These are phyloP conservation scores for Acanthosepion pharaonis DNA, from an alignment of 2,888 invertebrate species.

Conservation along the genomic window DNA sequence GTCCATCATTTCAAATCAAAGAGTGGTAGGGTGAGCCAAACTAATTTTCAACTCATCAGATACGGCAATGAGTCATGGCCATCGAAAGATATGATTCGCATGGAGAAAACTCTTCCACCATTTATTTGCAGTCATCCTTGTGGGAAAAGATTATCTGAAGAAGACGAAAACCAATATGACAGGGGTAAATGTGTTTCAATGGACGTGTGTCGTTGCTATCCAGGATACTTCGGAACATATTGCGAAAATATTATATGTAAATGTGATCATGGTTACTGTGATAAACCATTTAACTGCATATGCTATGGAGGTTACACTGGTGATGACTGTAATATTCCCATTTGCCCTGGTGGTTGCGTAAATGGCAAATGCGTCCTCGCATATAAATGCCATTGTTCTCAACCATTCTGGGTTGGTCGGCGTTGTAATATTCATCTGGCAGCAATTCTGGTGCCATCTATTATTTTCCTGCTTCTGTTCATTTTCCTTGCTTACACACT, in stretches of 20 bases:
- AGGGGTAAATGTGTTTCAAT: not conserved
- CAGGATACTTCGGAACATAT: slow-evolving; percentile 53
- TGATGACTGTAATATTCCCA: slow-evolving; percentile 52
- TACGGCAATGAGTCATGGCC: not conserved
- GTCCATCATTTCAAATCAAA: not conserved
- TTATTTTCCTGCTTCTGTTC: slow-evolving; percentile 49
- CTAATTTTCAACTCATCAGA: not conserved
- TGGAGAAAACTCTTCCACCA: not conserved
- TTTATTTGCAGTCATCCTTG: not conserved
- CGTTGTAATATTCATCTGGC: slow-evolving; percentile 51
- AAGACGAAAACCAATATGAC: not conserved
- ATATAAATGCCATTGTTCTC: slow-evolving; percentile 55
- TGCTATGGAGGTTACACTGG: slow-evolving; percentile 57
- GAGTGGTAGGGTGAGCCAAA: not conserved
- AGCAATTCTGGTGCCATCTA: slow-evolving; percentile 53
- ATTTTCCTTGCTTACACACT: slow-evolving; percentile 51
- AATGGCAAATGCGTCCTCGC: slow-evolving; percentile 58
- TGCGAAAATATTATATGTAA: slow-evolving; percentile 54
- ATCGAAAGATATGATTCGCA: not conserved
- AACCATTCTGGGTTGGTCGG: slow-evolving; percentile 51
- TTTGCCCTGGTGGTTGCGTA: slow-evolving; percentile 53
- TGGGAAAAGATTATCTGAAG: not conserved
- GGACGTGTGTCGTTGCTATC: slow-evolving; percentile 51
- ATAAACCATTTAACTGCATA: slow-evolving; percentile 54
- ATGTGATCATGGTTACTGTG: slow-evolving; percentile 56